Base-by-base conservation (phyloP, 2,113 vertebrate genomes). In the Montifringilla adamsi region DNA sequence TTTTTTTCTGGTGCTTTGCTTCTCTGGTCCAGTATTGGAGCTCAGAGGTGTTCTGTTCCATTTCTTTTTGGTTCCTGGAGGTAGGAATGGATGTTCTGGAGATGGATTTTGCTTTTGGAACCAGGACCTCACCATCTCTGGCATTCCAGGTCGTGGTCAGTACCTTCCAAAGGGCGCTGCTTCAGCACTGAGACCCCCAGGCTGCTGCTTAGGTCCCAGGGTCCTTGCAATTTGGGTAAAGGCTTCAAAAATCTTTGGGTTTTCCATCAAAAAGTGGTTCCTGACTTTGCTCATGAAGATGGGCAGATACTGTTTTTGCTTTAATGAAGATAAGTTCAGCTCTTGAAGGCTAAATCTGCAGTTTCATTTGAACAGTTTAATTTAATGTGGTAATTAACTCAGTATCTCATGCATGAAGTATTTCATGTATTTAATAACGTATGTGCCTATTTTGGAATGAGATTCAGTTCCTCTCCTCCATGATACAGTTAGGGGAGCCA, bases 331-430 rank as follows among this genome's bases (percentile, higher is more conserved):
- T 27, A 59, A 58, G 39, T 90, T 93, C 43, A 44, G 41, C 52
- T 90, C 60, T 83, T 37, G 73, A 63, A 96, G 68, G 79, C 93
- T 81, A 52, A 88, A 78, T 81, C 47, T 17, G 52, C 62, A 77
- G 50, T 86, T 93, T 91, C 30, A 22, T 78, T 88, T 53, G 68
- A 88, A 70, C 6, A 13, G 56, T 60, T 93, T 93, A 74, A 80
- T 89, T 92, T 78, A 82, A 56, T 1, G 15, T n/a, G 39, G 60
- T 90, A 87, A 95, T 95, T 95, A 92, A 92, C 75, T 96, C 60
- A 10, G 47, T 83, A 73, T 85, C 93, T 85, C 70, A 41, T 46
- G 87, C 52, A 39, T 87, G n/a, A 83, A 82, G 31, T 47, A 46
- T 43, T 93, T 85, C n/a, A 23, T 47, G 26, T 85, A 10, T 81